Conservation (phyloP, 2,113 vertebrate genomes). For the Cinclus mexicanus region DNA sequence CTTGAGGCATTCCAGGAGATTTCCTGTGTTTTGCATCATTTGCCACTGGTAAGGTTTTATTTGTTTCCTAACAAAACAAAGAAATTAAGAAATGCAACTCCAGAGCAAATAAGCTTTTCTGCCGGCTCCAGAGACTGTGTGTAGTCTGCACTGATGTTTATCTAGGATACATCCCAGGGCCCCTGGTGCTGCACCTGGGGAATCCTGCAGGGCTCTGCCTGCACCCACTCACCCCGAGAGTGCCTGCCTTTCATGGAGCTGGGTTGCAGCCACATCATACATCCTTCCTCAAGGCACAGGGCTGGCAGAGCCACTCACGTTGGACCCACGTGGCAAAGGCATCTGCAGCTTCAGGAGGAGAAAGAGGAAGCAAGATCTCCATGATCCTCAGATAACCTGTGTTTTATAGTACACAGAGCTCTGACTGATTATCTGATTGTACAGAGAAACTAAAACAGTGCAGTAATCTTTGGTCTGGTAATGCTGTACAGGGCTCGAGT, state of each 20-base stretch:
- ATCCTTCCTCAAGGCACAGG: neutral
- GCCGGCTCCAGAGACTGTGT: neutral
- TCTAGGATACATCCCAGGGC: neutral
- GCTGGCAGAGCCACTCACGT: neutral
- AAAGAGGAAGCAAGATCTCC: neutral
- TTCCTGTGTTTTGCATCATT: neutral
- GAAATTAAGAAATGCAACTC: neutral
- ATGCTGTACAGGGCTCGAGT: neutral
- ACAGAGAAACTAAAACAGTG: neutral
- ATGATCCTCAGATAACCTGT: neutral
- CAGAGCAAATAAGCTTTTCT: slow-evolving; percentile 4
- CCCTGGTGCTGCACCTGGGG: neutral
- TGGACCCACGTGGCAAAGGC: neutral
- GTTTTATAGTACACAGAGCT: neutral
- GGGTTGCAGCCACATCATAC: neutral
- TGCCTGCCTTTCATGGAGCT: neutral
- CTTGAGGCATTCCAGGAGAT: neutral
- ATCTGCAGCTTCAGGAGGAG: neutral
- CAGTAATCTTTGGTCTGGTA: neutral
- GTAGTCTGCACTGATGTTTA: neutral
- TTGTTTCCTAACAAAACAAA: slow-evolving; percentile 7
- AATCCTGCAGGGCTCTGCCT: neutral
- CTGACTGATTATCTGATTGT: neutral
- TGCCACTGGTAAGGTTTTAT: neutral
- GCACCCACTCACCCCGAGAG: neutral